Evolutionary conservation across 1,140 invertebrate species (phyloP).

Genomic region (Bombus impatiens): DNA sequence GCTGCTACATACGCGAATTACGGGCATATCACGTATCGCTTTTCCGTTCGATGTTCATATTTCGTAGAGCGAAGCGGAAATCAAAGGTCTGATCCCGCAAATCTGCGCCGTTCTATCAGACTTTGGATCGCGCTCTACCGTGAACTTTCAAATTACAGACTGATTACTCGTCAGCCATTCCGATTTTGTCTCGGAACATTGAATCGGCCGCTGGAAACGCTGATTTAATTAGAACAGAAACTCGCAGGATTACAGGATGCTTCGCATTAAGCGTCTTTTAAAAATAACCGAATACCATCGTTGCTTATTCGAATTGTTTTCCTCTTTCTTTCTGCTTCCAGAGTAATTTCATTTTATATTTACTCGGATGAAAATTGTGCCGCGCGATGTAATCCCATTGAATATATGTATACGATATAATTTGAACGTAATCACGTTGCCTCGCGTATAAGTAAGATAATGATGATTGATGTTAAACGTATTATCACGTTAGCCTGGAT

Average conservation of each 20-base stretch:
- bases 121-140: not conserved
- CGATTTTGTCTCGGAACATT: no score
- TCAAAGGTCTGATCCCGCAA: not conserved
- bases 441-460: no score
- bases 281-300: not conserved
- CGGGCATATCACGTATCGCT: not conserved
- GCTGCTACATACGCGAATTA: not conserved
- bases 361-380: not conserved
- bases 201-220: not conserved
- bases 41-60: not conserved
- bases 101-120: not conserved
- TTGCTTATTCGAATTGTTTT: not conserved
- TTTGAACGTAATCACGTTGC: no score
- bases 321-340: not conserved
- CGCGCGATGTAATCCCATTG: no score
- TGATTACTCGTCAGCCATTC: conserved; percentile 6
- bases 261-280: not conserved
- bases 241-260: no score
- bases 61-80: not conserved
- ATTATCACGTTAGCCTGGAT: no score
- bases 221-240: not conserved
- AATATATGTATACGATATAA: no score
- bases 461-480: no score
- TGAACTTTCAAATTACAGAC: not conserved
- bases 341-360: not conserved